A percentile compares a stretch with the other conserved stretches of the same genome.
Evolutionary conservation across 2,888 invertebrate genomes (phyloP).

Genomic region (Unio pictorum): DNA sequence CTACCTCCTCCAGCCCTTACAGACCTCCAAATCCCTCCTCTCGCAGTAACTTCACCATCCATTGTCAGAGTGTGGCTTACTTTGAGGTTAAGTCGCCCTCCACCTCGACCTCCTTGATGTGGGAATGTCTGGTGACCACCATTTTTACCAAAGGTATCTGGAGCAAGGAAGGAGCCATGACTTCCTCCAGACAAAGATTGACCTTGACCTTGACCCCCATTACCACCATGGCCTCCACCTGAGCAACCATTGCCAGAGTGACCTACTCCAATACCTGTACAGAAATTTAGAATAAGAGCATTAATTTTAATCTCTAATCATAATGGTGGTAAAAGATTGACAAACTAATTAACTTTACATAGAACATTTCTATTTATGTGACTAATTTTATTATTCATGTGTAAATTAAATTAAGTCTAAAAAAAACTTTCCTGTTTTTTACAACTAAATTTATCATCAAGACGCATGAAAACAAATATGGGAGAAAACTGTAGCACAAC

Average conservation of each 20-base stretch:
- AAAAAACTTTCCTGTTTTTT: too few species aligned
- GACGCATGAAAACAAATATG: too few species aligned
- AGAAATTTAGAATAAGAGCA: too few species aligned
- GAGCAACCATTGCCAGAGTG: conserved; percentile 32
- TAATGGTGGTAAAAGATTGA: too few species aligned
- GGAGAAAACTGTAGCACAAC: too few species aligned
- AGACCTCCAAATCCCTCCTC: conserved; percentile 49
- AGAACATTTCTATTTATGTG: too few species aligned
- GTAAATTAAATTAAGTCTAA: too few species aligned
- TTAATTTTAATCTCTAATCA: too few species aligned
- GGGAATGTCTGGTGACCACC: conserved; percentile 55
- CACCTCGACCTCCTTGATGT: conserved; percentile 47
- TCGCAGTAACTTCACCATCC: conserved; percentile 12
- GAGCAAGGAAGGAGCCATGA: conserved; percentile 48
- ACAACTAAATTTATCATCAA: too few species aligned
- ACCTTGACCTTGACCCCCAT: conserved; percentile 53
- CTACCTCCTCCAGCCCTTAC: conserved; percentile 55
- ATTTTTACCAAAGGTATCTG: conserved; percentile 50
- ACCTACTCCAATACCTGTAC: too few species aligned
- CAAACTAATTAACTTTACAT: too few species aligned
- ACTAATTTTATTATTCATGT: too few species aligned
- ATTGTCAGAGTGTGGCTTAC: conserved; percentile 42
- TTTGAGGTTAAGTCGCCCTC: conserved; percentile 44
- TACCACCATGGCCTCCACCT: conserved; percentile 56
- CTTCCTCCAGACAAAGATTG: conserved; percentile 32